These are phyloP conservation scores for Strigops habroptila DNA, from an alignment of 2,113 vertebrate genomes.

Conservation along the genomic window DNA sequence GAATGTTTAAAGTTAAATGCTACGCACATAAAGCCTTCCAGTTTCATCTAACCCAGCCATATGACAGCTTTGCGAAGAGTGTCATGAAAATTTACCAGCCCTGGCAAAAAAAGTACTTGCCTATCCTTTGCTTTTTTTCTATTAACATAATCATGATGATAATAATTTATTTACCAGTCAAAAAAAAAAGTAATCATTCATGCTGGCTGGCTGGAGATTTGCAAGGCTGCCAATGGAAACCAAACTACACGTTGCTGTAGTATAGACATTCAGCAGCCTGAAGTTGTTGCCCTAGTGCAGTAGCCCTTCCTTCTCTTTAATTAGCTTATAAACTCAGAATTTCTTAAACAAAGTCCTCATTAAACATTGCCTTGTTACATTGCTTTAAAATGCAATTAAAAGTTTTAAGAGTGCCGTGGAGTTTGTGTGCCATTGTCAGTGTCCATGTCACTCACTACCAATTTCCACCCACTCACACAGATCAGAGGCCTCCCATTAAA, in stretches of 20 bases:
- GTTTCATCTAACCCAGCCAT: conserved; percentile 64
- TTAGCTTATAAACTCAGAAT: conserved; percentile 67
- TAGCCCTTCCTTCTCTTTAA: conserved; percentile 55
- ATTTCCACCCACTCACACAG: conserved; percentile 43
- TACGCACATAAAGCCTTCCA: conserved; percentile 64
- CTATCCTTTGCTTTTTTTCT: conserved; percentile 32
- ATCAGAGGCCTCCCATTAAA: conserved; percentile 43
- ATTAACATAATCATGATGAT: conserved; percentile 25
- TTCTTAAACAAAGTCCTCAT: conserved; percentile 62
- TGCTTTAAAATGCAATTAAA: conserved; percentile 67
- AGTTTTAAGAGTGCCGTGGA: conserved; percentile 6
- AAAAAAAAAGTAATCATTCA: conserved; percentile 18
- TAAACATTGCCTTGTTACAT: conserved; percentile 51
- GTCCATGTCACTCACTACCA: background rate
- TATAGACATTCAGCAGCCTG: background rate
- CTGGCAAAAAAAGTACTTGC: conserved; percentile 39
- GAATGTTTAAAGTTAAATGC: conserved; percentile 80
- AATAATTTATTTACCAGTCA: conserved; percentile 31
- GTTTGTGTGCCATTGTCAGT: conserved; percentile 47
- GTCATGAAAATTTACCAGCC: conserved; percentile 39
- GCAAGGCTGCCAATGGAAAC: conserved; percentile 53
- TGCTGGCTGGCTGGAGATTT: conserved; percentile 26
- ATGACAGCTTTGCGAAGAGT: conserved; percentile 44
- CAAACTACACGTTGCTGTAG: background rate
- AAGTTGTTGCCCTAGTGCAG: conserved; percentile 9